These are phyloP conservation scores for Plemyria rubiginata DNA, from an alignment of 2,888 invertebrate genomes.

Conservation along the genomic window DNA sequence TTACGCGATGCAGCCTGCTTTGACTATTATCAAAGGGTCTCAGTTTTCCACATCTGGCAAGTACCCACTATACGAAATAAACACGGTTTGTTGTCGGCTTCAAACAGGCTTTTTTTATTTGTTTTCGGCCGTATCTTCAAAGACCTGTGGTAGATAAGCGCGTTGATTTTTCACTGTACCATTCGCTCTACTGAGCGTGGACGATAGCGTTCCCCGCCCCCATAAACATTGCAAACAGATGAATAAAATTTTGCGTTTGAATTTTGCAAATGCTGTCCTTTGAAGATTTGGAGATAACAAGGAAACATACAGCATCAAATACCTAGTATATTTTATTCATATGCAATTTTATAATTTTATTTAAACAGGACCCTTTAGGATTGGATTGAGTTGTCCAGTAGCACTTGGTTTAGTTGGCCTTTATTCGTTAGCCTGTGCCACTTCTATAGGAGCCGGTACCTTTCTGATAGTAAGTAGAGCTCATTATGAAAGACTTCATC, in stretches of 20 bases:
- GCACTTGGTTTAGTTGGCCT: no score
- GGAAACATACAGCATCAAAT: no score
- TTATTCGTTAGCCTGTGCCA: no score
- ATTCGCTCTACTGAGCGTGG: conserved; percentile 34
- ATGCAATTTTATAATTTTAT: no score
- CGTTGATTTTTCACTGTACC: conserved; percentile 43
- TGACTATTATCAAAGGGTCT: not conserved
- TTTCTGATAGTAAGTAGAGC: no score
- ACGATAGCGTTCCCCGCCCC: conserved; percentile 40
- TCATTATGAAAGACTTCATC: no score
- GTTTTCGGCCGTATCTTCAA: conserved; percentile 50
- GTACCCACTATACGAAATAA: not conserved
- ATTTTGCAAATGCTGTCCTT: not conserved
- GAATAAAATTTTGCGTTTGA: conserved; percentile 17
- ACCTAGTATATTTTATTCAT: no score
- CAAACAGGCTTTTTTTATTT: conserved; percentile 45
- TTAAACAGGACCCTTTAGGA: no score
- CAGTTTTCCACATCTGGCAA: not conserved
- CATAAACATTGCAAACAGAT: conserved; percentile 29
- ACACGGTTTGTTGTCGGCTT: conserved; percentile 37
- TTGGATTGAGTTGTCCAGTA: no score
- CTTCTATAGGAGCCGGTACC: no score
- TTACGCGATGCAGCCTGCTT: not conserved
- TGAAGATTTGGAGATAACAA: not conserved
- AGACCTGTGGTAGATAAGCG: conserved; percentile 48